Evolutionary conservation across 2,888 invertebrate species (phyloP), one percentile per base, ranked within the genome.

Genomic region (Tachystola acroxantha): DNA sequence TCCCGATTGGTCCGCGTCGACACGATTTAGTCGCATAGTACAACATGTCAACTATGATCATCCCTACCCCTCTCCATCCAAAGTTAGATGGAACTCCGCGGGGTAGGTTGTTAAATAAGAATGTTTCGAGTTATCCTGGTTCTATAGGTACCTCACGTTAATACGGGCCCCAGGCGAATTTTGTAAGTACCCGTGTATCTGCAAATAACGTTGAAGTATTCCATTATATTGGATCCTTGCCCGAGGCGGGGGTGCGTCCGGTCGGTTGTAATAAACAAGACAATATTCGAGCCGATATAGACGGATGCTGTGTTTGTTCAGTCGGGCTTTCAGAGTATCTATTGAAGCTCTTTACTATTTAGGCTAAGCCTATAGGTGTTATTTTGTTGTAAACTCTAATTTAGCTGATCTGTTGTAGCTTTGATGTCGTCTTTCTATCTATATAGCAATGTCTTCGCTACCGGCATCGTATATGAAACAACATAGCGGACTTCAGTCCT

Each of bases 151-250:
- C 54, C 51, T 62, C 64, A 75, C 71, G 74, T 71, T 81, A 81
- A 81, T 79, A 78, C 71, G 45, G 43, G 68, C 84, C 74, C 40
- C 53, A 36, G 78, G 85, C 82, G 53, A 53, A 65, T 68, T 63
- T 70, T 59, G 71, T 74, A 78, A 73, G 73, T 76, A 76, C 65
- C 72, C 67, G 59, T 76, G 79, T 78, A 72, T 78, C 77, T 71
- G 79, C 81, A 84, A 85, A 85, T 84, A 86, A 78, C 71, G 70
- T 70, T 75, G 72, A 82, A 85, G 80, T 84, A 85, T 86, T 84
- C 79, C 77, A 84, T 85, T 85, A 85, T 85, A 82, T 82, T 72
- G 74, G 77, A 84, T 79, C 85, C 85, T 77, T 56, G 79, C 85
- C 80, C 48, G 43, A 45, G 84, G 85, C 80, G 43, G 50, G 63